Evolutionary conservation across 2,888 invertebrate species (phyloP), one percentile per base, ranked within the genome.

Genomic region (Melitaea athalia): DNA sequence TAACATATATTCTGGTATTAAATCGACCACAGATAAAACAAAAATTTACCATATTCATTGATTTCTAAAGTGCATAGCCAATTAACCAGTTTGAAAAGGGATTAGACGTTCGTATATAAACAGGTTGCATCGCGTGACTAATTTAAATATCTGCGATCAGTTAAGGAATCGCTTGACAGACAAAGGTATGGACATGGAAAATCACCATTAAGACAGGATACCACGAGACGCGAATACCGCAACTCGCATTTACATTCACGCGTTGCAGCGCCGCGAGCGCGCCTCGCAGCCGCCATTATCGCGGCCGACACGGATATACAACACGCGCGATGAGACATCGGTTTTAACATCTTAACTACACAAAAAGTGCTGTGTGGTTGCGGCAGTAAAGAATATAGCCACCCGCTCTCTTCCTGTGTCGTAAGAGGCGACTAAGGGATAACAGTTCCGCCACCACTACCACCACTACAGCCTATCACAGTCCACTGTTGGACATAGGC

Each of bases 171-270:
- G 62, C 33, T 62, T 45, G 64, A 67, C 67, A 62, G 63, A 45
- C 47, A 38, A 57, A 53, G 64, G 67, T 59, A 59, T 63, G 59
- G 63, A 66, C 53, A 61, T 68, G 70, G 72, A 70, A 72, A 72
- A 72, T 66, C 61, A 72, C 72, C 53, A 66, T 57, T 42, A 64
- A 65, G 67, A 67, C 71, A 70, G 70, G 67, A 70, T 70, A 70
- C 55, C 63, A 49, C 62, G 61, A 63, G 62, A 64, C 64, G 69
- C 69, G 70, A 70, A 74, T 61, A 67, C 63, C 67, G 66, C 68
- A 64, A 66, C 64, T 62, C 72, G 70, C 73, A 75, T 74, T 75
- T 73, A 73, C 73, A 75, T 75, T 71, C 75, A 64, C 72, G 70
- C 69, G 68, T 64, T 67, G 64, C 62, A 65, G 49, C 69, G 70